phyloP scores from a whole-genome alignment of 2,888 invertebrate genomes.

The Netelia melanura region DNA sequence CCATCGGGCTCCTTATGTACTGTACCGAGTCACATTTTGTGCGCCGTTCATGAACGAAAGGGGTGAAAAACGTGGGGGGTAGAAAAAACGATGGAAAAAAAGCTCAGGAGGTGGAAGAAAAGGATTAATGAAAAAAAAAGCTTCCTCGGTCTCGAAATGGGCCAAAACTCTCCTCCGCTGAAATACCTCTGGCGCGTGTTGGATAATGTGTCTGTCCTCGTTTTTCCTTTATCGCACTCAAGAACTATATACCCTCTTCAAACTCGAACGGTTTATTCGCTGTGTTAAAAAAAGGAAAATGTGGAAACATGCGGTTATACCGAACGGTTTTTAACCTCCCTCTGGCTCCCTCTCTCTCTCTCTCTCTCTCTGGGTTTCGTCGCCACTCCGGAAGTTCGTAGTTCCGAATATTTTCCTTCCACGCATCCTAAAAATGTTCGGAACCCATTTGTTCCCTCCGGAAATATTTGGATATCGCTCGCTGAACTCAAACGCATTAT shows the following conservation, averaged over 20 bases:
- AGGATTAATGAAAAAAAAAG: constrained; percentile 36
- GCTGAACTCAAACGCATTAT: not conserved
- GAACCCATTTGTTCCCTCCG: not conserved
- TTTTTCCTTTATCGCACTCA: constrained; percentile 31
- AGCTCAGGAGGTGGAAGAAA: not conserved
- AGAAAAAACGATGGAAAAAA: not conserved
- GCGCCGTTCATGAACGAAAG: not conserved
- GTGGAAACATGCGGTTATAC: constrained; percentile 2
- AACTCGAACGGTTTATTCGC: constrained; percentile 39
- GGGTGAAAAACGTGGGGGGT: not conserved
- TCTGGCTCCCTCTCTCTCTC: no score
- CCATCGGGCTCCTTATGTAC: not conserved
- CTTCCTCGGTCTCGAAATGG: not conserved
- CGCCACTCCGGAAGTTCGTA: constrained; percentile 23
- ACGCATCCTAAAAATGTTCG: not conserved
- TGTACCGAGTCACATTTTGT: constrained; percentile 2
- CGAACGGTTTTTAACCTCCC: not conserved
- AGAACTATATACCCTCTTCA: constrained; percentile 10
- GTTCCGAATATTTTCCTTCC: constrained; percentile 21
- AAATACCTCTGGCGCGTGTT: constrained; percentile 45
- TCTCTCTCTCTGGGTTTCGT: constrained; percentile 1
- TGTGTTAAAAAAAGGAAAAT: constrained; percentile 6
- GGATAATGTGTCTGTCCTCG: constrained; percentile 37
- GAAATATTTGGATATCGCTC: not conserved
- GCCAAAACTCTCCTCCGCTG: not conserved